A percentile compares a stretch with the other conserved stretches of the same genome.
Conservation (phyloP, 2,888 invertebrate genomes). For the Dorcus parallelipipedus region DNA sequence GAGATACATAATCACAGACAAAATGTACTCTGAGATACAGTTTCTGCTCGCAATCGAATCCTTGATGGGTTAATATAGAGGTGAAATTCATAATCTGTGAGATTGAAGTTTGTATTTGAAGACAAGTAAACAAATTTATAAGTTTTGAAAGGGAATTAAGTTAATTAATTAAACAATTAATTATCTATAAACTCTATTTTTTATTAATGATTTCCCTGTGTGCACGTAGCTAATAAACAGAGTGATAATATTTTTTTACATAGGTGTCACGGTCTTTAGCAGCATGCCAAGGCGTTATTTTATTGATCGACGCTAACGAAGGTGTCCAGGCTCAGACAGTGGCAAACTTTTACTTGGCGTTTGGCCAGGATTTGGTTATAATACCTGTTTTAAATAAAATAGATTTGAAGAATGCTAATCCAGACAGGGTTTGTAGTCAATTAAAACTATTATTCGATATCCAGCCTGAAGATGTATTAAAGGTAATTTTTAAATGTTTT, state of each 20-base stretch:
- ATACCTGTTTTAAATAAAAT: conserved; percentile 97
- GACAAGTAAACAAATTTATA: no score
- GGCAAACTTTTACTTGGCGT: conserved; percentile 91
- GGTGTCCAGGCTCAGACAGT: conserved; percentile 97
- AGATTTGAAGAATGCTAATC: conserved; percentile 87
- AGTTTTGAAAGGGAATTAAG: no score
- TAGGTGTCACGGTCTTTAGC: conserved; percentile 80
- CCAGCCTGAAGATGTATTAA: conserved; percentile 66
- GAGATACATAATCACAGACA: no score
- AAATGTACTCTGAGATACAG: no score
- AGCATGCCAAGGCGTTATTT: conserved; percentile 91
- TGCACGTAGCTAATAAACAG: background rate
- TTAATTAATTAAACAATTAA: no score
- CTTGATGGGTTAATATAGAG: no score
- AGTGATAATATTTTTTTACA: conserved; percentile 17
- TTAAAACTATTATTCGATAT: conserved; percentile 80
- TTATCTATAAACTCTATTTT: no score
- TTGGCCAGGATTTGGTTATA: conserved; percentile 73
- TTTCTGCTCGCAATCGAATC: no score
- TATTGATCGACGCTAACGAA: conserved; percentile 95
- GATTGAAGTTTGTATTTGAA: no score
- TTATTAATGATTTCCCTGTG: no score
- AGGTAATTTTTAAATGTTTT: conserved; percentile 50
- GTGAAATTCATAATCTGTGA: no score
- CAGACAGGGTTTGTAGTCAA: conserved; percentile 77